A percentile compares a stretch with the other conserved stretches of the same genome.
phyloP scores from a whole-genome alignment of 2,888 invertebrate genomes.

The Chymomyza caudatula region DNA sequence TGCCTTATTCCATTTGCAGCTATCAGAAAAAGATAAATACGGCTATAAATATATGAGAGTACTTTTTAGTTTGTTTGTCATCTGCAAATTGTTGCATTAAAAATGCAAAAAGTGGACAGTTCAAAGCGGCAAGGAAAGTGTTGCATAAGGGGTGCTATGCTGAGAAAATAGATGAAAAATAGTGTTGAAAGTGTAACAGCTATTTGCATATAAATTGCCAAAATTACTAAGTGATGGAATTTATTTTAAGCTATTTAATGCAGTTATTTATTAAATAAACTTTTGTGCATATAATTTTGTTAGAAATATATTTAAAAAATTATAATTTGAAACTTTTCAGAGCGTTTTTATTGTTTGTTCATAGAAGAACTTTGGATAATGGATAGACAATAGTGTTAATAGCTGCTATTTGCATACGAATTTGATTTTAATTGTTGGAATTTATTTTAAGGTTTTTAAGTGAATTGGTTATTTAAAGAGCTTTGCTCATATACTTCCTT shows the following conservation, averaged over 20 bases:
- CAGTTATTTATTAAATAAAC: background rate
- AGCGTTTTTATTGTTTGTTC: too few relatives aligned
- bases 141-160: too few relatives aligned
- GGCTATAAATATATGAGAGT: background rate
- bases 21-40: background rate
- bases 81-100: slow-evolving; percentile 48
- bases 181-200: background rate
- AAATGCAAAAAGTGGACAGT: slow-evolving; percentile 35
- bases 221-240: background rate
- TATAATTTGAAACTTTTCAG: too few relatives aligned
- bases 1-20: background rate
- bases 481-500: too few relatives aligned
- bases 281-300: background rate
- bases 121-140: background rate
- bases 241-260: background rate
- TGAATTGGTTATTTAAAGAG: too few relatives aligned
- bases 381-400: too few relatives aligned
- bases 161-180: background rate
- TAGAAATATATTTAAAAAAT: too few relatives aligned
- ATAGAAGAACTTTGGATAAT: too few relatives aligned
- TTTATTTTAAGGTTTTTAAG: too few relatives aligned
- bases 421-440: too few relatives aligned
- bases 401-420: too few relatives aligned
- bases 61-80: slow-evolving; percentile 19
- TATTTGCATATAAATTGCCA: background rate